phyloP scores from a whole-genome alignment of 2,113 vertebrate genomes.

The Hassar affinis region DNA sequence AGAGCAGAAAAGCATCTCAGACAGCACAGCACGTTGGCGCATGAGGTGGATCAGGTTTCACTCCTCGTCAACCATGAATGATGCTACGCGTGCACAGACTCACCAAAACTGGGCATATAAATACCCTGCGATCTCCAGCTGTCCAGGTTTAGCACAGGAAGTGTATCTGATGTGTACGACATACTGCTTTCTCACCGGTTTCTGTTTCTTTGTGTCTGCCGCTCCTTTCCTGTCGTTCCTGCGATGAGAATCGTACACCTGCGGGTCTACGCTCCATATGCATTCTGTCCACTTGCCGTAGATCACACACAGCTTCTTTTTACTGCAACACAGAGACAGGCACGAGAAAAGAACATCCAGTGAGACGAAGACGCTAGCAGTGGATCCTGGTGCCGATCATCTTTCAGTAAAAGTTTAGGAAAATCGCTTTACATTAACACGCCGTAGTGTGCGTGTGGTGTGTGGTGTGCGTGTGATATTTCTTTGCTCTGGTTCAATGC shows the following conservation, averaged over 20 bases:
- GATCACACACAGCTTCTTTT: slow-evolving; percentile 89
- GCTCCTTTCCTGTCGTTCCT: slow-evolving; percentile 82
- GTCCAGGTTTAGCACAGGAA: not conserved
- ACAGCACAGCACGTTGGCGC: not conserved
- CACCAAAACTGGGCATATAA: not conserved
- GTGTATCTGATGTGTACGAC: too few species aligned
- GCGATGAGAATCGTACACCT: slow-evolving; percentile 77
- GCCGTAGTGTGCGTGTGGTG: not conserved
- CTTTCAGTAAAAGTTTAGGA: not conserved
- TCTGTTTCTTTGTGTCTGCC: slow-evolving; percentile 70
- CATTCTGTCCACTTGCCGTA: slow-evolving; percentile 99
- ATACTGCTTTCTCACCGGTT: slow-evolving; percentile 64
- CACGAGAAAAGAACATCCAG: not conserved
- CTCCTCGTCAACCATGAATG: not conserved
- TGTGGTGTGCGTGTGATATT: too few species aligned
- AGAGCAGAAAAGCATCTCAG: not conserved
- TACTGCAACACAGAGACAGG: slow-evolving; percentile 70
- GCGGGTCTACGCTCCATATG: slow-evolving; percentile 87
- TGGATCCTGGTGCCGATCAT: not conserved
- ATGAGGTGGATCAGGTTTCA: not conserved
- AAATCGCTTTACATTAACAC: not conserved
- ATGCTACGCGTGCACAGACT: not conserved
- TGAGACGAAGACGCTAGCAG: not conserved
- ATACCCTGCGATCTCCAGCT: not conserved
- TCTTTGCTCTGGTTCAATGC: not conserved